Conservation (phyloP, 2,888 invertebrate genomes). For the Theretra japonica region DNA sequence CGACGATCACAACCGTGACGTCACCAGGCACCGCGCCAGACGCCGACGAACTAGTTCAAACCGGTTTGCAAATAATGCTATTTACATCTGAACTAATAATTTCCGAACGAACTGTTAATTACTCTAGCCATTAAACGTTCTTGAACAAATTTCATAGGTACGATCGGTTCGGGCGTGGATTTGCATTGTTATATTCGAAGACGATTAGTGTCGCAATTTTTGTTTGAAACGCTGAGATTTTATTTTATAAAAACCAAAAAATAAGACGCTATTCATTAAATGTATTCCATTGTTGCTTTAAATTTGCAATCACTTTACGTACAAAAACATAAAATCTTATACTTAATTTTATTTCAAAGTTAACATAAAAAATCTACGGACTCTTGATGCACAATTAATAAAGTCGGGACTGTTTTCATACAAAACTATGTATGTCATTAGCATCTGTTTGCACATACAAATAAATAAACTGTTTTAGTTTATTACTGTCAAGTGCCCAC, state of each 20-base stretch:
- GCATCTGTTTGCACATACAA: too few relatives aligned
- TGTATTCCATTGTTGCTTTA: too few relatives aligned
- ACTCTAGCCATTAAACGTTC: background rate
- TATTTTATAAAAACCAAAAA: background rate
- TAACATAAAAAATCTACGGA: too few relatives aligned
- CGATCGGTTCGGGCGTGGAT: background rate
- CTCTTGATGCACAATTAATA: too few relatives aligned
- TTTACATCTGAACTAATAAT: slow-evolving; percentile 17
- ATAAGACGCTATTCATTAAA: too few relatives aligned
- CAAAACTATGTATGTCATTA: too few relatives aligned
- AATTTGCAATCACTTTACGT: too few relatives aligned
- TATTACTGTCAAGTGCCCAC: too few relatives aligned
- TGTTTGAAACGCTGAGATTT: background rate
- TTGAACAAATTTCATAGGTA: background rate
- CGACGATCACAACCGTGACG: slow-evolving; percentile 41
- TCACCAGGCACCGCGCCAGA: slow-evolving; percentile 49
- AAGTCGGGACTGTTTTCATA: too few relatives aligned
- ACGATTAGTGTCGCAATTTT: background rate
- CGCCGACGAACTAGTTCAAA: slow-evolving; percentile 40
- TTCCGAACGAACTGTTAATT: slow-evolving; percentile 28
- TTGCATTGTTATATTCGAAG: background rate
- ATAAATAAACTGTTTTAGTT: too few relatives aligned
- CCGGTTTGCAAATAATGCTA: slow-evolving; percentile 35
- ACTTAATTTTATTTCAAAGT: too few relatives aligned
- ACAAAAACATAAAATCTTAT: too few relatives aligned